phyloP scores from a whole-genome alignment of 2,888 invertebrate species.

The Rhopalosiphum nymphaeae region DNA sequence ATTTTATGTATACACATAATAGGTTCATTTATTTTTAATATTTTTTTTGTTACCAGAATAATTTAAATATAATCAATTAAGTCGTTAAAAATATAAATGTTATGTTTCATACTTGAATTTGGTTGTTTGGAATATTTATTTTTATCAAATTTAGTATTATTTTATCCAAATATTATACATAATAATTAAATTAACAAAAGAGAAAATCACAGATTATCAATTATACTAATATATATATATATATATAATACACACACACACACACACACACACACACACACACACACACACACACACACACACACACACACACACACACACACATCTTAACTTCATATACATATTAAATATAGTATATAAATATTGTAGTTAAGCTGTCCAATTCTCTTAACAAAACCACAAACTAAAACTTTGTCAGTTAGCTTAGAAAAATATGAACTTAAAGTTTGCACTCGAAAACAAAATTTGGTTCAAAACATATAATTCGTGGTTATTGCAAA shows the following conservation, averaged over 20 bases:
- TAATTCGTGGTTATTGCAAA: background rate
- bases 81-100: background rate
- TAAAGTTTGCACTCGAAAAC: background rate
- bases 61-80: background rate
- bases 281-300: background rate
- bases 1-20: background rate
- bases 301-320: background rate
- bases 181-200: background rate
- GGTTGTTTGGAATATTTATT: background rate
- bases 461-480: background rate
- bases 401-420: background rate
- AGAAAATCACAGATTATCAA: background rate
- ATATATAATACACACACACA: background rate
- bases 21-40: background rate
- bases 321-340: background rate
- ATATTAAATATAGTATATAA: background rate
- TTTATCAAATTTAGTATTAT: background rate
- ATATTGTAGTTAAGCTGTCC: background rate
- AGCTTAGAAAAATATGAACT: conserved; percentile 4
- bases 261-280: background rate
- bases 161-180: background rate
- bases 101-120: background rate
- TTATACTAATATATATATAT: background rate
- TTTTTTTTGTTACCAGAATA: background rate
- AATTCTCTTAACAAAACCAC: background rate